Base-by-base conservation (phyloP, 2,888 invertebrate species). In the Amiota minor region DNA sequence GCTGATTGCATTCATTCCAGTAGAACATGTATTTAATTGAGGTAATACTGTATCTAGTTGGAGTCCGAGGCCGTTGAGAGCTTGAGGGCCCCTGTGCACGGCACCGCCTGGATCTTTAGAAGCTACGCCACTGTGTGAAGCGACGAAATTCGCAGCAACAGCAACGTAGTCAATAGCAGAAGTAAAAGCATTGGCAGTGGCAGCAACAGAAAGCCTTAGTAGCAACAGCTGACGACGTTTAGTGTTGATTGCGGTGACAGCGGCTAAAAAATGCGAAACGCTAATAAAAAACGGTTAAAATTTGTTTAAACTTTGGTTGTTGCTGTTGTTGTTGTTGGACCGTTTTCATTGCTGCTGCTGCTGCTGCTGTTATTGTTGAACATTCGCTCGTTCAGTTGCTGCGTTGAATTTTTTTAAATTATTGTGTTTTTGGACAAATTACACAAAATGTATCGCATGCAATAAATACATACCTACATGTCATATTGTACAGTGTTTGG, bases 211-310 rank as follows among this genome's bases (percentile, higher is more conserved):
- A 53, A 53, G n/a, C 53, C 53, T 4, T 12, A 12, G n/a, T 45
- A 64, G 45, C 46, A 64, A 35, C 64, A 64, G 45, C 46, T 46
- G 2, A n/a, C 12, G 20, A 20, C 62, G n/a, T 4, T n/a, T n/a
- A n/a, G n/a, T n/a, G n/a, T n/a, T 12, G 12, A 50, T n/a, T n/a
- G 53, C 53, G n/a, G 53, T n/a, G 53, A 46, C 56, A 18, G 67
- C 67, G 47, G 61, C 68, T 16, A 14, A 14, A 68, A 35, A 35
- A 50, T 67, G 45, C 67, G 64, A 59, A 59, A 35, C 35, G 35
- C 35, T 35, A 35, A 35, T 35, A 35, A 70, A 76, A 84, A 85
- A 85, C 82, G 78, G 80, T 84, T 84, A 79, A 82, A 84, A 85
- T 74, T 35, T 77, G 81, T 83, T 85, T 75, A 85, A 82, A 84